Conservation (phyloP, 2,797 vertebrate species). For the Channa striata region DNA sequence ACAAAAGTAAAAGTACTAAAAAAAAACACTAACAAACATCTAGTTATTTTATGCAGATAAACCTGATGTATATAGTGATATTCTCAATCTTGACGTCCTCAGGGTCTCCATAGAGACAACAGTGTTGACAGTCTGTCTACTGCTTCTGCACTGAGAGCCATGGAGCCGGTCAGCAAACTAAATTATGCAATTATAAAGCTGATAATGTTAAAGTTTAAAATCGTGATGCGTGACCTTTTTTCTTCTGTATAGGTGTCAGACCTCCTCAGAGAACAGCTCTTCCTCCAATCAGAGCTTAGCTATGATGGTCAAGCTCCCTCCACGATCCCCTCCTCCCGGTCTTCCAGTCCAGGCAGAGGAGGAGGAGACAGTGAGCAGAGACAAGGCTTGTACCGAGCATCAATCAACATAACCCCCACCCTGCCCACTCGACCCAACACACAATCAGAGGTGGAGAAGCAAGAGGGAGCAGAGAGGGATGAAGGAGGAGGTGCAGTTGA, state of each 20-base stretch:
- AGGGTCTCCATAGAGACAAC: constrained; percentile 87
- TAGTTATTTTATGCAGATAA: background rate
- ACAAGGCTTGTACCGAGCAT: constrained; percentile 87
- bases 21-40: no score
- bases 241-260: constrained; percentile 88
- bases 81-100: constrained; percentile 34
- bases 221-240: background rate
- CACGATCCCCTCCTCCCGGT: constrained; percentile 87
- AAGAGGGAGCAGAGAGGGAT: constrained; percentile 27
- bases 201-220: background rate
- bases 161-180: constrained; percentile 90
- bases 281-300: constrained; percentile 91
- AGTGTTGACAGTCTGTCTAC: constrained; percentile 90
- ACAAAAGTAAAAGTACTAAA: no score
- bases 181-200: constrained; percentile 7
- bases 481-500: constrained; percentile 55
- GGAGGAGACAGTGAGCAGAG: constrained; percentile 53
- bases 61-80: background rate
- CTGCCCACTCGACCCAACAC: constrained; percentile 81
- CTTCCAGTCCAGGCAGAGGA: constrained; percentile 81
- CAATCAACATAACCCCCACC: constrained; percentile 89
- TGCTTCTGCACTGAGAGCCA: constrained; percentile 89
- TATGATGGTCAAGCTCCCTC: constrained; percentile 69
- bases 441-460: constrained; percentile 35
- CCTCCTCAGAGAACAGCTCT: constrained; percentile 93